phyloP scores from a whole-genome alignment of 2,888 invertebrate species.

The Xylocampa areola region DNA sequence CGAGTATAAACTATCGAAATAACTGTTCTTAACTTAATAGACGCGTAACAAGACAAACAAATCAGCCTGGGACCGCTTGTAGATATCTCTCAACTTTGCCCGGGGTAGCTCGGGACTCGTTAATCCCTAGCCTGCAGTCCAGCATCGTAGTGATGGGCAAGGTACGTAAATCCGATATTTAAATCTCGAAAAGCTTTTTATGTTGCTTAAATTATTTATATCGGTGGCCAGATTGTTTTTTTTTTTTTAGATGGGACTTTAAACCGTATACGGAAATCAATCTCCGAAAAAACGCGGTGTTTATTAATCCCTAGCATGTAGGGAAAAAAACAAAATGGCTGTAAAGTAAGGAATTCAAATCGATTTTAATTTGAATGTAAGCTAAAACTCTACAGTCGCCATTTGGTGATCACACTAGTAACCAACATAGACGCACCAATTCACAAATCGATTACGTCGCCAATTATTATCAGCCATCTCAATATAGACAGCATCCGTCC shows the following conservation, averaged over 20 bases:
- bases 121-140: conserved; percentile 59
- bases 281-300: too few species aligned
- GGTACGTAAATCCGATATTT: conserved; percentile 16
- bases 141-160: conserved; percentile 47
- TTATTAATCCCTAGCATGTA: too few species aligned
- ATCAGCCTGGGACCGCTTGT: conserved; percentile 60
- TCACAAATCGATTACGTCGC: not conserved
- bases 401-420: not conserved
- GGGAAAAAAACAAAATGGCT: too few species aligned
- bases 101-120: conserved; percentile 60
- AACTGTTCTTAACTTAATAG: conserved; percentile 62
- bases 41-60: conserved; percentile 64
- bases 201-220: not conserved
- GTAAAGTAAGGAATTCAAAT: too few species aligned
- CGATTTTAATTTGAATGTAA: not conserved
- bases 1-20: conserved; percentile 56
- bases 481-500: conserved; percentile 1
- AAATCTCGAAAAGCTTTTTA: not conserved
- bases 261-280: too few species aligned
- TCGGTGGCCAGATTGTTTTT: too few species aligned
- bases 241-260: too few species aligned
- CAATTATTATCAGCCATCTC: not conserved
- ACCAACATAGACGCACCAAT: not conserved
- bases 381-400: not conserved
- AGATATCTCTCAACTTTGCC: conserved; percentile 64